Evolutionary conservation across 2,113 vertebrate species (phyloP).

Genomic region (Cichladusa arquata): DNA sequence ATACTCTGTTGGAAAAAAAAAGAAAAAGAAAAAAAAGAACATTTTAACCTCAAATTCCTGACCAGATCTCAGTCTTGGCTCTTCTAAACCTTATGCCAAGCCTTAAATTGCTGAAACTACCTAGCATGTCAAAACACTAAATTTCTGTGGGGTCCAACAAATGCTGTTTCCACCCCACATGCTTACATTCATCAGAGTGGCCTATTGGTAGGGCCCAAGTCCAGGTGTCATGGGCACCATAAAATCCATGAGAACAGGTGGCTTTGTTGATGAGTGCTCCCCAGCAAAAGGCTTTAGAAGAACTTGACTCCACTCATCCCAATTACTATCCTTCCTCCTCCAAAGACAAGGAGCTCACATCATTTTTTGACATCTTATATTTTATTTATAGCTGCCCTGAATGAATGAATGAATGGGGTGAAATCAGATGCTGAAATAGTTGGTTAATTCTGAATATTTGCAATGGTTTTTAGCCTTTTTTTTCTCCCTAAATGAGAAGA

Average conservation of each 20-base stretch:
- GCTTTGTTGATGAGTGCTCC: background rate
- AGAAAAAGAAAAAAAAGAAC: no score
- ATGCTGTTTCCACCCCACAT: background rate
- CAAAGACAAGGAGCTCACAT: conserved; percentile 2
- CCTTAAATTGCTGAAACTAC: background rate
- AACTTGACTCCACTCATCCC: background rate
- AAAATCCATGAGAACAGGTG: conserved; percentile 8
- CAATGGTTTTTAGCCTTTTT: background rate
- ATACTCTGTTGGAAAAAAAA: background rate
- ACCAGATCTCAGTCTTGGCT: background rate
- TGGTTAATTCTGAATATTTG: conserved; percentile 17
- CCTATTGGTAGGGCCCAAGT: background rate
- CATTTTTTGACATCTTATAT: background rate
- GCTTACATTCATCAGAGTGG: background rate
- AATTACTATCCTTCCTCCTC: background rate
- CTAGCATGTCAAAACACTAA: background rate
- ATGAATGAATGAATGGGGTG: background rate
- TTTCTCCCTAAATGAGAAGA: conserved; percentile 2
- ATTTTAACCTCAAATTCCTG: background rate
- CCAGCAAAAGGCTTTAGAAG: background rate
- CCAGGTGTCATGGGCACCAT: background rate
- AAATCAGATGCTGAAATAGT: background rate
- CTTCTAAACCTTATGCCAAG: conserved; percentile 2
- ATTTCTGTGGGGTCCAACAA: conserved; percentile 22
- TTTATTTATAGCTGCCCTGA: background rate